A percentile compares a stretch with the other conserved stretches of the same genome.
phyloP scores from a whole-genome alignment of 2,888 invertebrate genomes.

The Dryobota labecula region DNA sequence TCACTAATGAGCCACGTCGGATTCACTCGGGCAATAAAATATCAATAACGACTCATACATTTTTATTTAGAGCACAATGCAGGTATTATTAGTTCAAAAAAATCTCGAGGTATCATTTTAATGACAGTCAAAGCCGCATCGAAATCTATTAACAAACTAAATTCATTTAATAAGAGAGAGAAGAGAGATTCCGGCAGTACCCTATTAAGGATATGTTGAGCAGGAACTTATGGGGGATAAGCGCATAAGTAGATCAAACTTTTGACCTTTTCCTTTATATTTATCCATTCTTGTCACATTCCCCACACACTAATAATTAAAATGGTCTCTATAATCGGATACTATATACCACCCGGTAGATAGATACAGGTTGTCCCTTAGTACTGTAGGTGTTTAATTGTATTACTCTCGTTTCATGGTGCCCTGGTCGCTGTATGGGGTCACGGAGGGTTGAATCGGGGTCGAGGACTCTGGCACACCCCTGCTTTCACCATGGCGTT shows the following conservation, averaged over 20 bases:
- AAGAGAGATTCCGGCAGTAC: not conserved
- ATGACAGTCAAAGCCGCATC: not conserved
- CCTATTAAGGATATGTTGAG: not conserved
- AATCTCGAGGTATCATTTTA: not conserved
- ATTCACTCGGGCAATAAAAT: not conserved
- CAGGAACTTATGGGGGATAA: not conserved
- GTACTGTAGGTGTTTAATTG: conserved; percentile 79
- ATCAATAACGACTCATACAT: not conserved
- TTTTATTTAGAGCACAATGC: not conserved
- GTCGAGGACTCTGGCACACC: conserved; percentile 79
- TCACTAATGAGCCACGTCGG: not conserved
- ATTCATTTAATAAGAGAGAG: not conserved
- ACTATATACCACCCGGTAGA: not conserved
- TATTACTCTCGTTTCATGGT: conserved; percentile 85
- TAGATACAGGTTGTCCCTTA: conserved; percentile 44
- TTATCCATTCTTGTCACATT: not conserved
- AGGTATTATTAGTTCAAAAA: not conserved
- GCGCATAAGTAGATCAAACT: not conserved
- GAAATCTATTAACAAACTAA: not conserved
- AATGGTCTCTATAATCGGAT: not conserved
- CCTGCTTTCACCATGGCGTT: conserved; percentile 64
- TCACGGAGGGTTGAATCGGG: conserved; percentile 80
- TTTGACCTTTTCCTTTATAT: not conserved
- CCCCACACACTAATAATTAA: not conserved
- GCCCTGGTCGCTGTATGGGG: conserved; percentile 71